A percentile compares a stretch with the other conserved stretches of the same genome.
Conservation (phyloP, 2,888 invertebrate genomes). For the Microplitis deprimator region DNA sequence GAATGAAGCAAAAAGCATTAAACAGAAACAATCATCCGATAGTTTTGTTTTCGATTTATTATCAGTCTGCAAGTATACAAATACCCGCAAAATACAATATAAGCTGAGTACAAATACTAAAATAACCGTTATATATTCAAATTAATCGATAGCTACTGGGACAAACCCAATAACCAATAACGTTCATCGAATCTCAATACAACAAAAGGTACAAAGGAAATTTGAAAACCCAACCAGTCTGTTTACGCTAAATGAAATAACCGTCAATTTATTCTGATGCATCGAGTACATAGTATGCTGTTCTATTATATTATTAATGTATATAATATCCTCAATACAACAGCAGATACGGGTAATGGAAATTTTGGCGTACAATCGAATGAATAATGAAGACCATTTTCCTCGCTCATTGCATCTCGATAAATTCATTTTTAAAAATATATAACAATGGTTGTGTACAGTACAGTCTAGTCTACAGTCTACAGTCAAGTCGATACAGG, state of each 20-base stretch:
- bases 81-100: not conserved
- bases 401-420: conserved; percentile 36
- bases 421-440: conserved; percentile 11
- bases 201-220: not conserved
- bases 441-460: conserved; percentile 22
- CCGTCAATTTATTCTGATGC: not conserved
- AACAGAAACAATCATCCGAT: too few species aligned
- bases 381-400: conserved; percentile 39
- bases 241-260: not conserved
- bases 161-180: not conserved
- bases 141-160: not conserved
- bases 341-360: conserved; percentile 11
- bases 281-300: not conserved
- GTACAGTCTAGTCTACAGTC: not conserved
- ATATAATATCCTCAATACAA: conserved; percentile 4
- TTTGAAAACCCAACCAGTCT: not conserved
- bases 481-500: not conserved
- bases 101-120: not conserved
- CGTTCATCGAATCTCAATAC: not conserved
- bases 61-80: not conserved
- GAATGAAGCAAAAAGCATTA: too few species aligned
- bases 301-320: not conserved
- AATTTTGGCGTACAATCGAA: conserved; percentile 25
- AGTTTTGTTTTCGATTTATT: too few species aligned
- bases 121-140: not conserved